Percentiles rank a stretch among this genome's conserved stretches.
phyloP scores from a whole-genome alignment of 2,797 vertebrate species.

The Siniperca undulata region DNA sequence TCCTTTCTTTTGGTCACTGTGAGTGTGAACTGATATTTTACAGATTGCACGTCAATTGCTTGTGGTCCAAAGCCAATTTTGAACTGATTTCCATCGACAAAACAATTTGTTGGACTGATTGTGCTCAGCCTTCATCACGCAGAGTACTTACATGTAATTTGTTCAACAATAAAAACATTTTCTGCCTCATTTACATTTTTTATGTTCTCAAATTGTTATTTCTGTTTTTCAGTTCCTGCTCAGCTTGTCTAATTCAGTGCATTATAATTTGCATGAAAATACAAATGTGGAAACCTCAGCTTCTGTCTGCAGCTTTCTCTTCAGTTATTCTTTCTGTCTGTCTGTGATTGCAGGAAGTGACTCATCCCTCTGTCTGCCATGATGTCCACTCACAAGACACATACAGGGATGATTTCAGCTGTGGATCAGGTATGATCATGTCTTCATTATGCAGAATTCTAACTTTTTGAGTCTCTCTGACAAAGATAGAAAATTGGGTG shows the following conservation, averaged over 20 bases:
- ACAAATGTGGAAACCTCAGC: slow-evolving; percentile 37
- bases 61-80: slow-evolving; percentile 13
- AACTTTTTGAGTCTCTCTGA: neutral
- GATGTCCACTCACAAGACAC: slow-evolving; percentile 35
- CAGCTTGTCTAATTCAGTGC: neutral
- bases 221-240: neutral
- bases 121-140: slow-evolving; percentile 5
- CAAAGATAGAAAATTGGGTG: slow-evolving; percentile 18
- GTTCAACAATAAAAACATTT: neutral
- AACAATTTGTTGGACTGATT: slow-evolving; percentile 5
- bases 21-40: slow-evolving; percentile 11
- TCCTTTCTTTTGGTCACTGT: slow-evolving; percentile 4
- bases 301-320: slow-evolving; percentile 39
- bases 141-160: slow-evolving; percentile 3
- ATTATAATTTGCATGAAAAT: slow-evolving; percentile 43
- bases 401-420: slow-evolving; percentile 39
- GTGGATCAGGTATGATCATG: slow-evolving; percentile 36
- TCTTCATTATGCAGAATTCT: slow-evolving; percentile 32
- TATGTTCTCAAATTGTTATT: neutral
- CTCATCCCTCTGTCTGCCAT: slow-evolving; percentile 55
- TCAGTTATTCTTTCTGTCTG: slow-evolving; percentile 18
- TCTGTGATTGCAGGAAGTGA: slow-evolving; percentile 60
- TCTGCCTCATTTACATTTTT: slow-evolving; percentile 31
- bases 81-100: slow-evolving; percentile 16
- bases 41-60: slow-evolving; percentile 1